Evolutionary conservation across 2,797 vertebrate species (phyloP).

Genomic region (Epinephelus malabaricus): DNA sequence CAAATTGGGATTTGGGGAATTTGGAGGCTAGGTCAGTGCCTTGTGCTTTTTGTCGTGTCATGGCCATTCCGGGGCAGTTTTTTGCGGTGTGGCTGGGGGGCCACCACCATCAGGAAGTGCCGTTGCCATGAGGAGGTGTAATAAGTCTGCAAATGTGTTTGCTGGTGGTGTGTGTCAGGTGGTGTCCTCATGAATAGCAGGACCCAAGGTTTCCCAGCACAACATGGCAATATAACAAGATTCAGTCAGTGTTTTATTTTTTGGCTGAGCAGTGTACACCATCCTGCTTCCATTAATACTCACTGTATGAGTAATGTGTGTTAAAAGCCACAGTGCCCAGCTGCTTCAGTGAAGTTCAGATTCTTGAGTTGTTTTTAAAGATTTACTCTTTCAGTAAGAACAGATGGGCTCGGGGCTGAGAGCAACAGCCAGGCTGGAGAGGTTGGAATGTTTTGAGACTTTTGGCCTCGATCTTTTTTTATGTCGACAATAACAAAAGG

Average conservation of each 20-base stretch:
- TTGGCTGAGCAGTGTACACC: conserved; percentile 3
- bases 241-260: neutral
- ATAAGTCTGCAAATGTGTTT: no score
- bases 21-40: no score
- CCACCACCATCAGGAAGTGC: no score
- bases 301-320: neutral
- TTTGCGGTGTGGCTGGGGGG: no score
- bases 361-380: neutral
- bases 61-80: no score
- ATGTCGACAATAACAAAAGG: neutral
- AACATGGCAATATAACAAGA: no score
- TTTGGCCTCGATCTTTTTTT: neutral
- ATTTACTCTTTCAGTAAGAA: neutral
- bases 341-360: neutral
- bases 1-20: no score
- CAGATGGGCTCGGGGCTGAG: neutral
- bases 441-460: conserved; percentile 1
- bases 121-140: no score
- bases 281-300: conserved; percentile 13
- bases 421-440: neutral
- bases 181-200: no score
- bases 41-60: no score
- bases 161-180: no score
- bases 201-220: no score
- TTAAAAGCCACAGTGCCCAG: neutral